phyloP scores from a whole-genome alignment of 1,140 invertebrate genomes.

The Brachionus angularis region DNA sequence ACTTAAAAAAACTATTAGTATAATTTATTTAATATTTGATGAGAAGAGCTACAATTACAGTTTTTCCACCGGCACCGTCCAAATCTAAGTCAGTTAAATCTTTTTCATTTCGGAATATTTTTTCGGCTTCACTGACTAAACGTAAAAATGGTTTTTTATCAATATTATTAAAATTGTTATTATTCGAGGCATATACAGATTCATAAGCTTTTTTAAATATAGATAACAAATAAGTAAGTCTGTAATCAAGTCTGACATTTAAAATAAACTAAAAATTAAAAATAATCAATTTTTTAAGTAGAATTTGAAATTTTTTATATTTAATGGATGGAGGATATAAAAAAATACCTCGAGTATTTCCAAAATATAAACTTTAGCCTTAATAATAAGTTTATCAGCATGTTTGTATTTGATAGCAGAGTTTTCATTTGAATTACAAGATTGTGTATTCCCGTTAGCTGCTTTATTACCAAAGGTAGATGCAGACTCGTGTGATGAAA shows the following conservation, averaged over 20 bases:
- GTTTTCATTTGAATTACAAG: neutral
- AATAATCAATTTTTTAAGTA: constrained; percentile 76
- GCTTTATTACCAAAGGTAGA: constrained; percentile 30
- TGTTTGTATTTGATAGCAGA: neutral
- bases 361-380: constrained; percentile 41
- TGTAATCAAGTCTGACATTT: constrained; percentile 89
- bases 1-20: constrained; percentile 52
- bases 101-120: constrained; percentile 44
- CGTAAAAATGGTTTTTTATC: constrained; percentile 28
- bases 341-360: constrained; percentile 38
- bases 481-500: neutral
- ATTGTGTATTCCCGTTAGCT: neutral
- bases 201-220: constrained; percentile 81
- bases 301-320: neutral
- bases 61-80: constrained; percentile 86
- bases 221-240: constrained; percentile 89
- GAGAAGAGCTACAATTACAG: constrained; percentile 68
- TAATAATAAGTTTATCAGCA: constrained; percentile 42
- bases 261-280: constrained; percentile 95
- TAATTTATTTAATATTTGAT: neutral
- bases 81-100: constrained; percentile 68
- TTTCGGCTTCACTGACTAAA: constrained; percentile 27
- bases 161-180: neutral
- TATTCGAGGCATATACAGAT: neutral
- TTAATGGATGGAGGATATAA: neutral